phyloP scores from a whole-genome alignment of 2,797 vertebrate genomes.

The Chromobotia macracanthus region DNA sequence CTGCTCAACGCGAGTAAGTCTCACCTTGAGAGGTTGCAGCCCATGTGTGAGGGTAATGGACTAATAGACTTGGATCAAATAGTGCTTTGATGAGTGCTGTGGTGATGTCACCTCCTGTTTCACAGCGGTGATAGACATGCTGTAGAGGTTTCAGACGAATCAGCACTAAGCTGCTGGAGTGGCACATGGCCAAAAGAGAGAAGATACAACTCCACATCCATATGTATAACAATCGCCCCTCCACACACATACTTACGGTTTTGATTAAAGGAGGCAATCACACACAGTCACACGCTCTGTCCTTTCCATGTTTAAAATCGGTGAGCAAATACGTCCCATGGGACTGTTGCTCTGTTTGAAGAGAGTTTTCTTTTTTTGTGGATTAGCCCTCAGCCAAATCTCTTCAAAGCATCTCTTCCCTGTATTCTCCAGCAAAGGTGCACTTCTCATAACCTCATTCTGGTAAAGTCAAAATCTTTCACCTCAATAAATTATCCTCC shows the following conservation, averaged over 20 bases:
- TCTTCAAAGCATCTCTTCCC: slow-evolving; percentile 52
- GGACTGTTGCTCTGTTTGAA: slow-evolving; percentile 53
- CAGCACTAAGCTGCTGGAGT: slow-evolving; percentile 43
- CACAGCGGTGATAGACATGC: slow-evolving; percentile 25
- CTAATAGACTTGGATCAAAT: slow-evolving; percentile 51
- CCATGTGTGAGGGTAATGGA: slow-evolving; percentile 47
- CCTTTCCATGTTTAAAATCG: slow-evolving; percentile 43
- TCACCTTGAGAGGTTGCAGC: slow-evolving; percentile 44
- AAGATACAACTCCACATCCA: slow-evolving; percentile 37
- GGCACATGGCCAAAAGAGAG: slow-evolving; percentile 25
- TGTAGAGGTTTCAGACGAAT: slow-evolving; percentile 37
- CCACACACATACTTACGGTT: slow-evolving; percentile 4
- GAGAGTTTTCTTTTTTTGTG: slow-evolving; percentile 20
- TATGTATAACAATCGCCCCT: slow-evolving; percentile 32
- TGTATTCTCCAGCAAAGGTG: slow-evolving; percentile 41
- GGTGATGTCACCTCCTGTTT: slow-evolving; percentile 53
- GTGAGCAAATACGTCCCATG: slow-evolving; percentile 50
- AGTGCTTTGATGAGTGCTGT: slow-evolving; percentile 48
- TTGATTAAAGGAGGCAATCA: slow-evolving; percentile 8
- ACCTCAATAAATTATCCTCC: slow-evolving; percentile 36
- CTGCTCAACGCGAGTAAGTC: slow-evolving; percentile 12
- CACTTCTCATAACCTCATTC: slow-evolving; percentile 44
- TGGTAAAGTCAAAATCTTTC: slow-evolving; percentile 46
- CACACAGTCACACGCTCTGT: slow-evolving; percentile 7
- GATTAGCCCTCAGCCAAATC: slow-evolving; percentile 49